These are phyloP conservation scores for Eupithecia inturbata DNA, from an alignment of 2,888 invertebrate species.

Conservation along the genomic window DNA sequence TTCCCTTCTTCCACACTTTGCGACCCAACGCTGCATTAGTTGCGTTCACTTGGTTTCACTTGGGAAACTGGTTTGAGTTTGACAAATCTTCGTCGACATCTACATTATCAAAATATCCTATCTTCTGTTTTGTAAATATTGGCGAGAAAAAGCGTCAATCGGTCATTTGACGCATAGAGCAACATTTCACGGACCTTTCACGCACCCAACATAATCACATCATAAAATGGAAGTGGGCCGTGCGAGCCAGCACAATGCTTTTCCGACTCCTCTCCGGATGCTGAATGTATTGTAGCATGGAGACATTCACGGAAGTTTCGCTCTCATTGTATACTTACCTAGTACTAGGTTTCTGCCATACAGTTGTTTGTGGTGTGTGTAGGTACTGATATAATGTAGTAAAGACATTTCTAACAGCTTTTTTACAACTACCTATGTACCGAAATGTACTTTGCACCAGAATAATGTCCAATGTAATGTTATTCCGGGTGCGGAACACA, in stretches of 20 bases:
- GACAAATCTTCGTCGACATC: too few species aligned
- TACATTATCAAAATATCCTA: too few species aligned
- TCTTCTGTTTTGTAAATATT: not conserved
- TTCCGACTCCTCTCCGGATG: conserved; percentile 59
- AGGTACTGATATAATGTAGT: not conserved
- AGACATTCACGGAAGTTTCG: conserved; percentile 63
- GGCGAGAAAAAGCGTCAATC: not conserved
- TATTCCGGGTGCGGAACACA: too few species aligned
- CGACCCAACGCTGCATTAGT: too few species aligned
- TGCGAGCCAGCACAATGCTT: conserved; percentile 64
- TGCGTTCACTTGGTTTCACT: too few species aligned
- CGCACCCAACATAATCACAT: conserved; percentile 17
- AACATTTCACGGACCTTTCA: conserved; percentile 2
- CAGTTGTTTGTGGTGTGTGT: not conserved
- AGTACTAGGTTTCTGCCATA: not conserved
- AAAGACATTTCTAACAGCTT: not conserved
- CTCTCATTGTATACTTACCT: conserved; percentile 51
- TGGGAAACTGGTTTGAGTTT: too few species aligned
- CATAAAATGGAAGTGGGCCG: conserved; percentile 66
- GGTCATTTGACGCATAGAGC: not conserved
- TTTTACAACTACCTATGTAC: not conserved
- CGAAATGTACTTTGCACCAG: too few species aligned
- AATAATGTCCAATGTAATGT: too few species aligned
- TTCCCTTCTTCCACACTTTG: too few species aligned
- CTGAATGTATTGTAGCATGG: conserved; percentile 63